Evolutionary conservation across 2,888 invertebrate species (phyloP).

Genomic region (Eilema griseolum): DNA sequence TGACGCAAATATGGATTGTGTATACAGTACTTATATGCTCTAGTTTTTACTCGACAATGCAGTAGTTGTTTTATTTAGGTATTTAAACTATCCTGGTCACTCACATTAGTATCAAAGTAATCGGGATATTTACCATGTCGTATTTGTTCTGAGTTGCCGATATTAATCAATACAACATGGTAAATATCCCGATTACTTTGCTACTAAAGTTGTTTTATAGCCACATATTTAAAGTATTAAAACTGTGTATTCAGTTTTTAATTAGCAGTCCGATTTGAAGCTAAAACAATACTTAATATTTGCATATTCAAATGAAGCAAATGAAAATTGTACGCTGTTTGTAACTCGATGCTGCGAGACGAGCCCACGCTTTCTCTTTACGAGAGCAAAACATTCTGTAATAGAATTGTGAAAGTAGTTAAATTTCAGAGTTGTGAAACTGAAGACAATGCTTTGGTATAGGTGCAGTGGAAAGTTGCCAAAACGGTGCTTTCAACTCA

Average conservation of each 20-base stretch:
- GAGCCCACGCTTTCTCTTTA: not conserved
- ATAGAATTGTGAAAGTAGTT: slow-evolving; percentile 2
- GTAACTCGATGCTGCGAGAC: not conserved
- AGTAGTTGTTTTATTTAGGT: too few species aligned
- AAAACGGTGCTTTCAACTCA: not conserved
- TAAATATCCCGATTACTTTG: too few species aligned
- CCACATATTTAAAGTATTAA: not conserved
- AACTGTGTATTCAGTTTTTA: slow-evolving; percentile 2
- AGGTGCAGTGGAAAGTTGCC: slow-evolving; percentile 7
- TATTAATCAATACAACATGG: too few species aligned
- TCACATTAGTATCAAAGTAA: too few species aligned
- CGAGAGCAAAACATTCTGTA: not conserved
- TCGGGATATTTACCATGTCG: too few species aligned
- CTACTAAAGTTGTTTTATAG: too few species aligned
- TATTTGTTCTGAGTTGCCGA: too few species aligned
- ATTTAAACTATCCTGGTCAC: too few species aligned
- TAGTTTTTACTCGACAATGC: not conserved
- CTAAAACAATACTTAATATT: slow-evolving; percentile 13
- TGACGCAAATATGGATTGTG: not conserved
- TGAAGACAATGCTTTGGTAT: not conserved
- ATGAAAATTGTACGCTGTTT: slow-evolving; percentile 14
- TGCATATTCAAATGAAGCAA: slow-evolving; percentile 22
- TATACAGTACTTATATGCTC: not conserved
- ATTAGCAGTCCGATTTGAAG: slow-evolving; percentile 1
- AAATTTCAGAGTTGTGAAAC: not conserved